These are phyloP conservation scores for Eupelmus urozonus DNA, from an alignment of 2,888 invertebrate species.

Conservation along the genomic window DNA sequence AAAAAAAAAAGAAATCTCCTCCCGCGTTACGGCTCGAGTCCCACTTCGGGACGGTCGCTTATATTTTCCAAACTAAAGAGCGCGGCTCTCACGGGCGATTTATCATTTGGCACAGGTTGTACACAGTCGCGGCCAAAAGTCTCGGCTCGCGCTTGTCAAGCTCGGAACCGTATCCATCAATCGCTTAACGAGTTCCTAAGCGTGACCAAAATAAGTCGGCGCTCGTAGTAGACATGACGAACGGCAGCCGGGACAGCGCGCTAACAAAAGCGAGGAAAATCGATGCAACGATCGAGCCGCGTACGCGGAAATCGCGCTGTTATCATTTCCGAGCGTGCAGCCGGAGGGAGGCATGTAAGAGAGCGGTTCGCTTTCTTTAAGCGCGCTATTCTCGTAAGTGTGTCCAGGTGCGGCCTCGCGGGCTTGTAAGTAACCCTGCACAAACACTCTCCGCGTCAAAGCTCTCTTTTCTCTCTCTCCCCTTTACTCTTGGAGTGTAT, in stretches of 20 bases:
- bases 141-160: not conserved
- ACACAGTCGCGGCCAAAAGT: not conserved
- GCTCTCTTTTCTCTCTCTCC: not conserved
- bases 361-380: conserved; percentile 36
- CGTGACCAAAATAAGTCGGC: conserved; percentile 33
- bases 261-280: no score
- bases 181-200: conserved; percentile 26
- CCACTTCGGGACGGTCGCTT: no score
- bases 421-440: conserved; percentile 21
- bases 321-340: no score
- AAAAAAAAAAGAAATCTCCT: no score
- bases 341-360: no score
- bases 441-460: conserved; percentile 40
- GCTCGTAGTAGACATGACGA: no score
- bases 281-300: no score
- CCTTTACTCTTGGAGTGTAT: not conserved
- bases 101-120: conserved; percentile 14
- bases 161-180: conserved; percentile 28
- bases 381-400: conserved; percentile 36
- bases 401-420: conserved; percentile 16
- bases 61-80: no score
- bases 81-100: not conserved
- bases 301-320: not conserved
- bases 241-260: no score
- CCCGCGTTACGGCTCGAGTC: no score